phyloP scores from a whole-genome alignment of 2,797 vertebrate species.

The Pithecia hirsuta region DNA sequence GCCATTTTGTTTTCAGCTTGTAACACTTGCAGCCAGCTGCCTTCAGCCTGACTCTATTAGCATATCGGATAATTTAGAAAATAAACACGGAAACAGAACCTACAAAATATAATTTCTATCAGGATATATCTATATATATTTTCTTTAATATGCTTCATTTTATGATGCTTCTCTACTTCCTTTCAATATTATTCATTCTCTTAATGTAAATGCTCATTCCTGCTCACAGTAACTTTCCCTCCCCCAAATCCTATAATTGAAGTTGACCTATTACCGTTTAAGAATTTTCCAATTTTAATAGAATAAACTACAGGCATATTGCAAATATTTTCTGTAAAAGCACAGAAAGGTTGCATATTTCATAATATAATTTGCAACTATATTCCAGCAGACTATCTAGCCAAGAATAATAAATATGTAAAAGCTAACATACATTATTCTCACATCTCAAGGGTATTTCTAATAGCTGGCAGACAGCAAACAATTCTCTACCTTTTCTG shows the following conservation, averaged over 20 bases:
- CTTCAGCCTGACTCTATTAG: conserved; percentile 69
- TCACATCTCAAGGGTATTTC: conserved; percentile 66
- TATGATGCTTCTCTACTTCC: background rate
- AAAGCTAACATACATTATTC: conserved; percentile 51
- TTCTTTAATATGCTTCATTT: conserved; percentile 25
- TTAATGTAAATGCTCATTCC: conserved; percentile 36
- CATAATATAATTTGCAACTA: conserved; percentile 57
- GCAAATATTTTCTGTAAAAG: conserved; percentile 63
- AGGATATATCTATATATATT: background rate
- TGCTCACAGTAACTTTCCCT: background rate
- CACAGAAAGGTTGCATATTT: conserved; percentile 31
- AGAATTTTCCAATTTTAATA: conserved; percentile 52
- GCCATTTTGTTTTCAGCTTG: conserved; percentile 81
- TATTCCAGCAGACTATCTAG: conserved; percentile 21
- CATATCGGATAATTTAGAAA: conserved; percentile 57
- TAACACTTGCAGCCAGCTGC: conserved; percentile 76
- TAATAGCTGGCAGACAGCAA: conserved; percentile 59
- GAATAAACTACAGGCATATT: conserved; percentile 42
- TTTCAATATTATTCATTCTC: conserved; percentile 41
- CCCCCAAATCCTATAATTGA: conserved; percentile 39
- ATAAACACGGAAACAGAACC: conserved; percentile 18
- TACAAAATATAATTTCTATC: background rate
- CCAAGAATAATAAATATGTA: conserved; percentile 60
- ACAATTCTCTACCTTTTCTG: conserved; percentile 52
- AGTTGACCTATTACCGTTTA: conserved; percentile 27